phyloP scores from a whole-genome alignment of 2,888 invertebrate species.

The Oeneis ivallda region DNA sequence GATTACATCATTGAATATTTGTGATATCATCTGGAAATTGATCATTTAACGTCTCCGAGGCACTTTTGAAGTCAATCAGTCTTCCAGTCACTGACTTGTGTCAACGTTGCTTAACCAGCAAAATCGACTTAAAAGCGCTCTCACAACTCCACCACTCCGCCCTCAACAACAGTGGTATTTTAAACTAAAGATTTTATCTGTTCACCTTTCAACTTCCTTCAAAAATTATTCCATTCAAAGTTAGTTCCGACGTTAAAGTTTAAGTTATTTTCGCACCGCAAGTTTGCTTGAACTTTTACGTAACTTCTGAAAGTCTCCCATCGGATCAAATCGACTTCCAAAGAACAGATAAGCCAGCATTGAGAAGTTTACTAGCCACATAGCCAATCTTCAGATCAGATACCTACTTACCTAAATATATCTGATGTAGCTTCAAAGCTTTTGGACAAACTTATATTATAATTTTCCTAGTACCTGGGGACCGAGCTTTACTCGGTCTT shows the following conservation, averaged over 20 bases:
- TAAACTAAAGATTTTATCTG: neutral
- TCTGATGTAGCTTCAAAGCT: neutral
- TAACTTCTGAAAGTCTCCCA: constrained; percentile 64
- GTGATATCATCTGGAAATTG: no score
- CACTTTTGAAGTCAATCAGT: no score
- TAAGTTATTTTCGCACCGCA: constrained; percentile 68
- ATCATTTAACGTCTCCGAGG: no score
- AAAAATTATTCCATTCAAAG: constrained; percentile 67
- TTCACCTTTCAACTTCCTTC: constrained; percentile 48
- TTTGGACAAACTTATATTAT: neutral
- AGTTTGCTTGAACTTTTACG: constrained; percentile 62
- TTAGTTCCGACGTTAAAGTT: constrained; percentile 66
- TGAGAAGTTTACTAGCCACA: constrained; percentile 50
- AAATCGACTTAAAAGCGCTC: no score
- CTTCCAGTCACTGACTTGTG: no score
- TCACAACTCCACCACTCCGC: no score
- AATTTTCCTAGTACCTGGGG: no score
- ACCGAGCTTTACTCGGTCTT: no score
- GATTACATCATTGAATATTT: no score
- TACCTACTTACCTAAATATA: neutral
- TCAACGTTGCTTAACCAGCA: no score
- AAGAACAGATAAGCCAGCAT: constrained; percentile 64
- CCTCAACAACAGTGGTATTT: no score
- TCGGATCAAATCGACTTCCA: constrained; percentile 71
- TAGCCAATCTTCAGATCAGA: neutral